Percentiles rank a stretch among this genome's conserved stretches.
Evolutionary conservation across 2,888 invertebrate species (phyloP).

Genomic region (Tipula unca): DNA sequence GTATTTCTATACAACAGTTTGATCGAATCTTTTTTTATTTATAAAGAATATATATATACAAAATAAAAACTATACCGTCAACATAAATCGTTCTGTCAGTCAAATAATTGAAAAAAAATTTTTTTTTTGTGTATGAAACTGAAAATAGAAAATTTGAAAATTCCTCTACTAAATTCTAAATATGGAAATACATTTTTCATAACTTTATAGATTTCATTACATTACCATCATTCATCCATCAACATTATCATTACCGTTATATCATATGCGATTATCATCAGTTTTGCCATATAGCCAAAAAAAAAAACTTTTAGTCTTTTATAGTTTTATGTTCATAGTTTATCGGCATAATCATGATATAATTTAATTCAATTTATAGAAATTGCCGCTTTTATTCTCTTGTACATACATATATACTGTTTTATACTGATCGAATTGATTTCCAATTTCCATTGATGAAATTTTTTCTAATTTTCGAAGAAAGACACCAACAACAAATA

Average conservation of each 20-base stretch:
- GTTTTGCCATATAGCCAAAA: neutral
- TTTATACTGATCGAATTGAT: neutral
- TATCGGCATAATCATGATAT: neutral
- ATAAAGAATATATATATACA: neutral
- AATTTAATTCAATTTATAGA: neutral
- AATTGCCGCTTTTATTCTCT: neutral
- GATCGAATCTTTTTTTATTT: neutral
- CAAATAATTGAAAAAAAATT: neutral
- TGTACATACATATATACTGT: neutral
- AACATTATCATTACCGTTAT: neutral
- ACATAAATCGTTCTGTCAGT: neutral
- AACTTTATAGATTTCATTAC: neutral
- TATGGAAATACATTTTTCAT: neutral
- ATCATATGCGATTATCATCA: neutral
- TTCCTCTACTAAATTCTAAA: neutral
- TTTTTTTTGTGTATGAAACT: neutral
- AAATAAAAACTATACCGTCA: neutral
- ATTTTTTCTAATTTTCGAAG: neutral
- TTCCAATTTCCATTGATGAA: slow-evolving; percentile 14
- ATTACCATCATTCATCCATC: neutral
- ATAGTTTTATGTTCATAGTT: neutral
- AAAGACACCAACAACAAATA: neutral
- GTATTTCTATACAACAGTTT: neutral
- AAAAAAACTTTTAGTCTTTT: neutral
- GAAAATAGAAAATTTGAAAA: neutral